These are phyloP conservation scores for Octodon degus DNA, from an alignment of 2,113 vertebrate genomes.

Conservation along the genomic window DNA sequence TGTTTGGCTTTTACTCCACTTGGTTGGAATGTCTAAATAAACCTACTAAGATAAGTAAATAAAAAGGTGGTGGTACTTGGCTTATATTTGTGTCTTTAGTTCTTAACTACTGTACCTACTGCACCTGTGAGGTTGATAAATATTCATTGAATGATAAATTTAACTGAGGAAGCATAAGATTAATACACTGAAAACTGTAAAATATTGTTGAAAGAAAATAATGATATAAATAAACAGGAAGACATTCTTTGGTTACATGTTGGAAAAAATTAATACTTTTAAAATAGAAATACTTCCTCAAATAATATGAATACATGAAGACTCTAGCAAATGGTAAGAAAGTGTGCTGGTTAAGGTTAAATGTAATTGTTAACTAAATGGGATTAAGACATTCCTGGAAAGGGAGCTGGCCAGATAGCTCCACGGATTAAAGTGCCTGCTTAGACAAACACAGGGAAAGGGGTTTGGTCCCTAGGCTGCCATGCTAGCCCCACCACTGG, in stretches of 20 bases:
- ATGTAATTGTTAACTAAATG: background rate
- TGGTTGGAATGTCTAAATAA: background rate
- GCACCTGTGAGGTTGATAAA: background rate
- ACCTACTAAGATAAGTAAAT: background rate
- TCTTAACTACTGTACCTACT: background rate
- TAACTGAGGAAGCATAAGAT: background rate
- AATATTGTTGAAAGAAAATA: background rate
- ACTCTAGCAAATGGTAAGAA: background rate
- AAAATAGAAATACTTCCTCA: background rate
- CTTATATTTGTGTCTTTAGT: constrained; percentile 6
- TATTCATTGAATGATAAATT: constrained; percentile 25
- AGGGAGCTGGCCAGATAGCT: background rate
- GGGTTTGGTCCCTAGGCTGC: too few species aligned
- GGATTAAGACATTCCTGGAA: background rate
- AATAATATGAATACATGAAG: background rate
- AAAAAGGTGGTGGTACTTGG: background rate
- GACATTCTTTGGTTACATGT: background rate
- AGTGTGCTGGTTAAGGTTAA: background rate
- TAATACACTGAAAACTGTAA: background rate
- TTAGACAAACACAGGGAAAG: too few species aligned
- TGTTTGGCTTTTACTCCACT: background rate
- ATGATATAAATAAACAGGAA: background rate
- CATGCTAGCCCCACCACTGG: too few species aligned
- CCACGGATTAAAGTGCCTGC: too few species aligned
- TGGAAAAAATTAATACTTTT: background rate